Evolutionary conservation across 1,140 invertebrate species (phyloP).

Genomic region (Polyergus mexicanus): DNA sequence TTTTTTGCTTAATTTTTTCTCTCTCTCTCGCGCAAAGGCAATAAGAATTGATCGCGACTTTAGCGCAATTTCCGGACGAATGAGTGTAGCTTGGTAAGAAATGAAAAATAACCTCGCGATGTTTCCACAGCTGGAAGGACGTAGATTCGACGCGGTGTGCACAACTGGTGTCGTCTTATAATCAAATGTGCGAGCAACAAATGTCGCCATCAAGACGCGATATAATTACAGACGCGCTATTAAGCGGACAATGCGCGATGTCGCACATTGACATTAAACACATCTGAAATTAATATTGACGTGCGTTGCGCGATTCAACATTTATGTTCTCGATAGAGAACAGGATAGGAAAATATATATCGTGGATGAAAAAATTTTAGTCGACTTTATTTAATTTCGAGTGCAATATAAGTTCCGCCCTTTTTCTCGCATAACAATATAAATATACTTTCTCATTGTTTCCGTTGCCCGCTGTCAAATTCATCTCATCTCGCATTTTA

Average conservation of each 20-base stretch:
- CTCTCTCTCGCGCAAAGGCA: not conserved
- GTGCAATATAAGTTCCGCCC: not conserved
- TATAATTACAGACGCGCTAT: conserved; percentile 70
- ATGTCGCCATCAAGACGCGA: conserved; percentile 8
- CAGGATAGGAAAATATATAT: conserved; percentile 13
- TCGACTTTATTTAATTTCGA: not conserved
- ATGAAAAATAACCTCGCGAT: conserved; percentile 28
- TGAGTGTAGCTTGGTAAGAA: conserved; percentile 1
- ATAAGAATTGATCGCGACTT: not conserved
- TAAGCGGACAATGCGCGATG: conserved; percentile 57
- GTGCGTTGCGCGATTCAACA: not conserved
- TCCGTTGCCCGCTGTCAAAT: not conserved
- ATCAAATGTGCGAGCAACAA: conserved; percentile 44
- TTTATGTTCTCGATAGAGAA: not conserved
- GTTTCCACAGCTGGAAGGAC: conserved; percentile 72
- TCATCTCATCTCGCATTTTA: not conserved
- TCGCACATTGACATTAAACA: conserved; percentile 20
- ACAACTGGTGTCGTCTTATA: conserved; percentile 67
- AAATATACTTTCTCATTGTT: too few relatives aligned
- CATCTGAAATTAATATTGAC: conserved; percentile 31
- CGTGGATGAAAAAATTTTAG: not conserved
- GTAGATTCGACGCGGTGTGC: conserved; percentile 53
- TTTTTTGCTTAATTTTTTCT: not conserved
- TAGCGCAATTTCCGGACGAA: conserved; percentile 12
- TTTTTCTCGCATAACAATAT: too few relatives aligned